phyloP scores from a whole-genome alignment of 2,113 vertebrate genomes.

The Probosciger aterrimus region DNA sequence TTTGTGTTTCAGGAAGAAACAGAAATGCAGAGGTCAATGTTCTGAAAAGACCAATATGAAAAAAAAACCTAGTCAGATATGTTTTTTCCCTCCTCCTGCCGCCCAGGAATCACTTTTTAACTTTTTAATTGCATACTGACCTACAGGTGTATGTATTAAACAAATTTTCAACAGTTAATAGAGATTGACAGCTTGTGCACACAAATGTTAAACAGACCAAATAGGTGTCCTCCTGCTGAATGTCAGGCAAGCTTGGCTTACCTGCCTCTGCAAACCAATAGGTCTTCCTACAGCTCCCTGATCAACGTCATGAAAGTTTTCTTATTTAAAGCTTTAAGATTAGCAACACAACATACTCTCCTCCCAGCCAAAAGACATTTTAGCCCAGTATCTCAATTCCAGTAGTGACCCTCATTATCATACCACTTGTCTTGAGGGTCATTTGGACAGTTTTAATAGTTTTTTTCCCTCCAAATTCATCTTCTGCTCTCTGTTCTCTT shows the following conservation, averaged over 20 bases:
- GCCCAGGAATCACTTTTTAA: neutral
- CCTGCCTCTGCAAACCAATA: neutral
- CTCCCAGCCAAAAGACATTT: neutral
- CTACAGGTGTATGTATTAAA: neutral
- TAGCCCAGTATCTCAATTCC: neutral
- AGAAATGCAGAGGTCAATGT: neutral
- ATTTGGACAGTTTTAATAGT: neutral
- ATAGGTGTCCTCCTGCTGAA: fast-evolving
- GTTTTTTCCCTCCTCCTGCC: neutral
- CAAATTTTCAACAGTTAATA: neutral
- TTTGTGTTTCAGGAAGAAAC: neutral
- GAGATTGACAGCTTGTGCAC: neutral
- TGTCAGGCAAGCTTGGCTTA: neutral
- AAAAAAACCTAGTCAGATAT: neutral
- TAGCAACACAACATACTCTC: neutral
- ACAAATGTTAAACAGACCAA: neutral
- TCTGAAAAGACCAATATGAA: neutral
- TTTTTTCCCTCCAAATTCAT: neutral
- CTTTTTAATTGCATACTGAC: neutral
- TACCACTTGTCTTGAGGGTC: neutral
- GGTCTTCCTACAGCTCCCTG: neutral
- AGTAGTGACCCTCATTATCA: neutral
- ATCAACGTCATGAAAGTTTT: neutral
- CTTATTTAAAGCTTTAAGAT: neutral
- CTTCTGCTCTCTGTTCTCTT: neutral